Evolutionary conservation across 2,797 vertebrate genomes (phyloP).

Genomic region (Mus spretus): DNA sequence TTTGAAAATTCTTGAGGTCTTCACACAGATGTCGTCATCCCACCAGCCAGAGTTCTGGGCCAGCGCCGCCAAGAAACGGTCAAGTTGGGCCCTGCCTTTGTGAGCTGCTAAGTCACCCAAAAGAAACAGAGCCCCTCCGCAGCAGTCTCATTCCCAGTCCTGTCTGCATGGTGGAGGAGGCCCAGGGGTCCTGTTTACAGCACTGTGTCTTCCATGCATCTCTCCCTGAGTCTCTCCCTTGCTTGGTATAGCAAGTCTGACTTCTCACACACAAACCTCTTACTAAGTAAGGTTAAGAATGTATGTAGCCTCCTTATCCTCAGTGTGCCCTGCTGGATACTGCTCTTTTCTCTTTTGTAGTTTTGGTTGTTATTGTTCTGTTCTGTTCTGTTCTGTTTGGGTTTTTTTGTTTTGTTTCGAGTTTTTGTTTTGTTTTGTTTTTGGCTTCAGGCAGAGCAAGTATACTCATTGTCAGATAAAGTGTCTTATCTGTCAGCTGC

Average conservation of each 20-base stretch:
- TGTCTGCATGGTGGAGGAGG: neutral
- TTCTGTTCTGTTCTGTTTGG: neutral
- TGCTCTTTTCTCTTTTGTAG: conserved; percentile 88
- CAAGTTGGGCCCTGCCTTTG: neutral
- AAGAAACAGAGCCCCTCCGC: neutral
- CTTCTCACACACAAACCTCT: conserved; percentile 86
- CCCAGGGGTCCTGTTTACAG: neutral
- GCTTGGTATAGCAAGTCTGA: conserved; percentile 81
- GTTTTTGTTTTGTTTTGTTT: conserved; percentile 46
- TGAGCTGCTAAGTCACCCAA: neutral
- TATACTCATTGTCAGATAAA: conserved; percentile 91
- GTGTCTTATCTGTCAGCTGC: conserved; percentile 93
- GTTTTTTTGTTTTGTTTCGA: neutral
- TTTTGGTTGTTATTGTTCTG: neutral
- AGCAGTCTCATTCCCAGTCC: neutral
- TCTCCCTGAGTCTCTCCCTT: conserved; percentile 28
- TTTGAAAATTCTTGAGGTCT: neutral
- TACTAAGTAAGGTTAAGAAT: conserved; percentile 92
- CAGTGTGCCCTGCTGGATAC: conserved; percentile 86
- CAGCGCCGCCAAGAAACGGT: neutral
- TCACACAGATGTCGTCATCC: neutral
- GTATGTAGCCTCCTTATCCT: conserved; percentile 87
- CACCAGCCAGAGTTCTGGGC: neutral
- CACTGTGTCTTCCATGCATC: neutral
- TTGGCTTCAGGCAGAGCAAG: conserved; percentile 90